Base-by-base conservation (phyloP, 2,113 vertebrate species). In the Morone chrysops region DNA sequence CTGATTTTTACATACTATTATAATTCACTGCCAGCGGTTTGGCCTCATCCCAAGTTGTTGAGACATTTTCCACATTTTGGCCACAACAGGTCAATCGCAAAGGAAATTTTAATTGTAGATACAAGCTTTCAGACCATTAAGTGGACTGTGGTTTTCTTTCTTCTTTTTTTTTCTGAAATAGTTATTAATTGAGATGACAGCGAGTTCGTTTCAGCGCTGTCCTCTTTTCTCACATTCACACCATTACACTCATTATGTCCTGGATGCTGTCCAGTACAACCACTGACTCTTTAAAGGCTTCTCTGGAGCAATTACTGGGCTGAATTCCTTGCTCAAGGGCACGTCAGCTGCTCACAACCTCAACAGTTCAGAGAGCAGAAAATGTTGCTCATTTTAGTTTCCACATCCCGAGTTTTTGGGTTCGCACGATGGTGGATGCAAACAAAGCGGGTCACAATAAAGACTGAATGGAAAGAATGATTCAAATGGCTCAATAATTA, bases 21-120 rank as follows among this genome's bases (percentile, higher is more conserved):
- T 83, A 79, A 87, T 75, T 86, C 78, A 47, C 61, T 18, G 66
- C 60, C 10, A 16, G 83, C n/a, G 85, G 76, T 85, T 87, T 81
- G 85, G 80, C 73, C 38, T 11, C 2, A 70, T 67, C 74, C 78
- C 81, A 84, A 67, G 17, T 11, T n/a, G 47, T 6, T 68, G 75
- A 69, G 81, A 65, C 79, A 5, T 86, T 82, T 84, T 80, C 85
- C 75, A 79, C 75, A 70, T 85, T 85, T 69, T 69, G 56, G 76
- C 85, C 83, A 59, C 80, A 80, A 47, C 61, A 70, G 86, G 77
- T 87, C 82, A 77, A 20, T 85, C 4, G 57, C 50, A 47, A 70
- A 61, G 70, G 67, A 82, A 83, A 78, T 77, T 81, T 78, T 80
- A 87, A 87, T 88, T 86, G 78, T 67, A n/a, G 80, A 79, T 51